Evolutionary conservation across 2,888 invertebrate genomes (phyloP).

Genomic region (Smittia sp.): DNA sequence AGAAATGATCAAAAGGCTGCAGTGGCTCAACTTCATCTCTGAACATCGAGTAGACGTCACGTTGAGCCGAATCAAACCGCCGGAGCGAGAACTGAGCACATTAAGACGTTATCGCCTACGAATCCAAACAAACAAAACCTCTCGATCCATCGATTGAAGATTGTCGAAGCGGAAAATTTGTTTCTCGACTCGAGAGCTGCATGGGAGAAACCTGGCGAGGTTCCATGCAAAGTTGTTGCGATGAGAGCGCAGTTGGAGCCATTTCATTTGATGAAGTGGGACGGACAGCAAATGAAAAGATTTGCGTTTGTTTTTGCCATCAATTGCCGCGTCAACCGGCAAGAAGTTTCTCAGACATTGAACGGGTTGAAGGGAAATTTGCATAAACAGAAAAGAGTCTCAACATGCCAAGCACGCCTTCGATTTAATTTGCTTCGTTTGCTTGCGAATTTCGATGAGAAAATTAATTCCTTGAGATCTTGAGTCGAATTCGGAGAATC

Average conservation of each 20-base stretch:
- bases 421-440: conserved; percentile 25
- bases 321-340: background rate
- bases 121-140: conserved; percentile 28
- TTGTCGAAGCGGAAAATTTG: conserved; percentile 22
- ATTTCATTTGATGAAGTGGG: background rate
- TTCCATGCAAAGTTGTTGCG: conserved; percentile 2
- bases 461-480: background rate
- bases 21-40: background rate
- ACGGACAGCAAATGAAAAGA: background rate
- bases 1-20: too few relatives aligned
- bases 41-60: background rate
- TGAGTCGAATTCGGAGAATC: background rate
- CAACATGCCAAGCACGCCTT: conserved; percentile 30
- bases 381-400: background rate
- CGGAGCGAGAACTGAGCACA: conserved; percentile 26
- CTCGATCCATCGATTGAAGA: conserved; percentile 10
- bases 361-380: background rate
- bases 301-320: too few relatives aligned
- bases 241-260: conserved; percentile 18
- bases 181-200: background rate
- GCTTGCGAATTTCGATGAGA: background rate
- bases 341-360: background rate
- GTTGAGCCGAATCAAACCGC: conserved; percentile 14
- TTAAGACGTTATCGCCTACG: conserved; percentile 36
- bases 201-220: background rate